A percentile compares a stretch with the other conserved stretches of the same genome.
phyloP scores from a whole-genome alignment of 2,888 invertebrate species.

The Cistogaster globosa region DNA sequence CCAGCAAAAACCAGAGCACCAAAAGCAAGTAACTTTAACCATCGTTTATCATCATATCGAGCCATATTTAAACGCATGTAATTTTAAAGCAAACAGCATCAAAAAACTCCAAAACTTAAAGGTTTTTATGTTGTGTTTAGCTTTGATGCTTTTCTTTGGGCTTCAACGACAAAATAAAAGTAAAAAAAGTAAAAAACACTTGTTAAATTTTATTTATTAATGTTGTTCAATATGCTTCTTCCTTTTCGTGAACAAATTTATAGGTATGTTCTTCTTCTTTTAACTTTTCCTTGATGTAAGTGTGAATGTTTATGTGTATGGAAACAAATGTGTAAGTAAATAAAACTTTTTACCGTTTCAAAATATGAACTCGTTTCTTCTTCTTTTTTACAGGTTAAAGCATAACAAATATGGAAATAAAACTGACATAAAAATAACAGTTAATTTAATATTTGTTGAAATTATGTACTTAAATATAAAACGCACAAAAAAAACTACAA shows the following conservation, averaged over 20 bases:
- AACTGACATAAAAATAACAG: conserved; percentile 36
- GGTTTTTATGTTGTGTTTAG: conserved; percentile 39
- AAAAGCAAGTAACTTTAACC: conserved; percentile 76
- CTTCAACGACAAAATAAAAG: background rate
- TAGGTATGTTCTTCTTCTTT: background rate
- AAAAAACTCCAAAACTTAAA: conserved; percentile 54
- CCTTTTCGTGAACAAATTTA: conserved; percentile 32
- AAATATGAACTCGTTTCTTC: conserved; percentile 30
- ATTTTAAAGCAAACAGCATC: conserved; percentile 69
- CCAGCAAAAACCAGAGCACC: conserved; percentile 64
- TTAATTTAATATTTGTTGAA: conserved; percentile 46
- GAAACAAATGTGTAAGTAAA: background rate
- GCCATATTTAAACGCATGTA: conserved; percentile 75
- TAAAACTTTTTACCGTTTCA: conserved; percentile 42
- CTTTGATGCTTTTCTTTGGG: conserved; percentile 18
- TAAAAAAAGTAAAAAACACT: conserved; percentile 6
- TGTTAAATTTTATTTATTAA: conserved; percentile 45
- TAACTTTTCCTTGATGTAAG: conserved; percentile 9
- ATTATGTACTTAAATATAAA: conserved; percentile 10
- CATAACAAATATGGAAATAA: conserved; percentile 39
- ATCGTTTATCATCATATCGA: conserved; percentile 80
- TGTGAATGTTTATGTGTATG: background rate
- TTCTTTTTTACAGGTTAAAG: conserved; percentile 34
- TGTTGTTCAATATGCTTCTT: conserved; percentile 21
- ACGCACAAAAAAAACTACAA: background rate